These are phyloP conservation scores for Beris chalybata DNA, from an alignment of 2,888 invertebrate genomes.

Conservation along the genomic window DNA sequence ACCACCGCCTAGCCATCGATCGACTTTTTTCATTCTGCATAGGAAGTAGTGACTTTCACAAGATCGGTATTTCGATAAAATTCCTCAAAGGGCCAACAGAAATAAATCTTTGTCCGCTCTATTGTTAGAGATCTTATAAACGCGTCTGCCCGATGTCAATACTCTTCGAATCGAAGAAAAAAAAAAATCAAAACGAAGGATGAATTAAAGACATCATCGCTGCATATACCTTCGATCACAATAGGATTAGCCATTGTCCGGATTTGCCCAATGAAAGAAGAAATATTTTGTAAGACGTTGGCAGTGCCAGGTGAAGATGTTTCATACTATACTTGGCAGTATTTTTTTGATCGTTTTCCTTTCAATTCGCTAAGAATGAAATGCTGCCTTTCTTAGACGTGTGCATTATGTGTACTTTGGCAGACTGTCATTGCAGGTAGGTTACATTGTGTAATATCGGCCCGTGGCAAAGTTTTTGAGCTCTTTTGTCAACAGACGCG, in stretches of 20 bases:
- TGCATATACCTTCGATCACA: conserved; percentile 21
- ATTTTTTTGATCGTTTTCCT: background rate
- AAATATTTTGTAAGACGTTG: conserved; percentile 5
- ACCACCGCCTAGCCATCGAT: no score
- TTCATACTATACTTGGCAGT: conserved; percentile 6
- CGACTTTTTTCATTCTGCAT: background rate
- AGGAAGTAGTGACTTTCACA: conserved; percentile 23
- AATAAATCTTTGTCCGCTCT: conserved; percentile 11
- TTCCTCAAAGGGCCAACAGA: background rate
- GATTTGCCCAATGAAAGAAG: conserved; percentile 8
- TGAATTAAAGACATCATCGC: conserved; percentile 22
- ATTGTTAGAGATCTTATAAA: conserved; percentile 8
- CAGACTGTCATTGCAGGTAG: conserved; percentile 16
- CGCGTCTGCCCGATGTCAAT: conserved; percentile 9
- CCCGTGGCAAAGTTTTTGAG: conserved; percentile 19
- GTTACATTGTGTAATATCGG: conserved; percentile 15
- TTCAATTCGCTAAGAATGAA: no score
- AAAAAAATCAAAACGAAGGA: conserved; percentile 13
- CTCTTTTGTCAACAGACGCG: conserved; percentile 6
- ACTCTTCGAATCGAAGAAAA: background rate
- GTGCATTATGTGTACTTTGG: background rate
- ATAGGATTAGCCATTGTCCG: conserved; percentile 20
- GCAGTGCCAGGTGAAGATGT: conserved; percentile 12
- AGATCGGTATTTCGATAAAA: conserved; percentile 7
- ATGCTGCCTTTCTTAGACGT: background rate